phyloP scores from a whole-genome alignment of 2,888 invertebrate species.

The Leptothorax acervorum region DNA sequence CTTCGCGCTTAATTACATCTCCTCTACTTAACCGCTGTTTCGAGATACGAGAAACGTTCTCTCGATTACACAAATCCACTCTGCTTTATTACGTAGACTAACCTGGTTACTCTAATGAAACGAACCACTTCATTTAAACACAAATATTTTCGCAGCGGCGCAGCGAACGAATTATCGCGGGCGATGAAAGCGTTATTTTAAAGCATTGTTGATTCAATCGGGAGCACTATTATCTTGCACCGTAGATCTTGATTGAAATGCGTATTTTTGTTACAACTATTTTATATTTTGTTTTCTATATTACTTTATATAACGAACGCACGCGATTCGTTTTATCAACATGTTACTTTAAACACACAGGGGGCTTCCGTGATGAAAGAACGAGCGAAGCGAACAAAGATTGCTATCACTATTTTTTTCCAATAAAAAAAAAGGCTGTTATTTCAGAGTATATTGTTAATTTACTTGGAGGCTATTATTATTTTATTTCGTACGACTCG shows the following conservation, averaged over 20 bases:
- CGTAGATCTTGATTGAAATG: constrained; percentile 8
- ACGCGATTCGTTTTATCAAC: constrained; percentile 33
- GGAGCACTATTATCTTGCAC: constrained; percentile 11
- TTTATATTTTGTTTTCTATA: not conserved
- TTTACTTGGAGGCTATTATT: constrained; percentile 42
- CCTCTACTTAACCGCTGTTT: constrained; percentile 44
- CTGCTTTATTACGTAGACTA: constrained; percentile 38
- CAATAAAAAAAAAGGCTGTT: constrained; percentile 19
- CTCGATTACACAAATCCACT: constrained; percentile 48
- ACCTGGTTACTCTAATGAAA: constrained; percentile 33
- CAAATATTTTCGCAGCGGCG: constrained; percentile 38
- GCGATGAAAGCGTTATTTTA: constrained; percentile 12
- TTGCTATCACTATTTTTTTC: not conserved
- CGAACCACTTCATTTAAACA: constrained; percentile 42
- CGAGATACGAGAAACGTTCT: constrained; percentile 33
- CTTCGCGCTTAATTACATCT: constrained; percentile 56
- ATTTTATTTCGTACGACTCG: constrained; percentile 40
- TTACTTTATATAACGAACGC: constrained; percentile 19
- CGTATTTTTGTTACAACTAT: constrained; percentile 15
- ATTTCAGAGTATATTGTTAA: constrained; percentile 43
- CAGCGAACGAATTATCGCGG: constrained; percentile 22
- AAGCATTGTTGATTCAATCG: constrained; percentile 24
- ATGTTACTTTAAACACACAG: constrained; percentile 15
- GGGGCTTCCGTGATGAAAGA: constrained; percentile 4
- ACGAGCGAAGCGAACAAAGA: constrained; percentile 20